phyloP scores from a whole-genome alignment of 2,797 vertebrate species.

The Mionectes olivaceus region DNA sequence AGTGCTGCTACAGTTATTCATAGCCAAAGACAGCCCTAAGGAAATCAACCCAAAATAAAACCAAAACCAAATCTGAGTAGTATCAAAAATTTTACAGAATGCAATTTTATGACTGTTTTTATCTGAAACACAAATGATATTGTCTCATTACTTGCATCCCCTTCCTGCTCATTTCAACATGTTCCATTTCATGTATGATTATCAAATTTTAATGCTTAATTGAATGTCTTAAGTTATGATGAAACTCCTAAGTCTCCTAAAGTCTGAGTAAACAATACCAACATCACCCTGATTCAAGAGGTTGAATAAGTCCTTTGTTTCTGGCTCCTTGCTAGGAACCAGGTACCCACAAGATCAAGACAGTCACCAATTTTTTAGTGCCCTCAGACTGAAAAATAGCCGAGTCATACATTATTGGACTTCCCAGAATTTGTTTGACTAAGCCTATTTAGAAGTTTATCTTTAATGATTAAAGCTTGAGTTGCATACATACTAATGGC shows the following conservation, averaged over 20 bases:
- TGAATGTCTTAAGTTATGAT: neutral
- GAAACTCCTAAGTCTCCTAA: neutral
- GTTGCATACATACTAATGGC: neutral
- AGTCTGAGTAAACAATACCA: neutral
- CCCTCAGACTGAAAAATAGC: neutral
- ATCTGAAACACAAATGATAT: neutral
- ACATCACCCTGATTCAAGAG: fast-evolving
- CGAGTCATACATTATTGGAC: neutral
- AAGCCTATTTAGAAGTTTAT: neutral
- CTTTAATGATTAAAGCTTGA: neutral
- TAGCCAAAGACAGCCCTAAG: neutral
- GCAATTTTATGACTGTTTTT: neutral
- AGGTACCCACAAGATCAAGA: neutral
- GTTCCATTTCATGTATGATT: neutral
- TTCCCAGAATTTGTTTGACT: neutral
- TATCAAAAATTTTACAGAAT: neutral
- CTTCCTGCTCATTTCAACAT: neutral
- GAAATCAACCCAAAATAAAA: neutral
- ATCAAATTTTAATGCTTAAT: constrained; percentile 2
- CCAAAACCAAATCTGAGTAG: neutral
- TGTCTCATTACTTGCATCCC: neutral
- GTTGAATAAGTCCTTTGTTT: neutral
- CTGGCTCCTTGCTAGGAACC: neutral
- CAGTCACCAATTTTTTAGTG: neutral
- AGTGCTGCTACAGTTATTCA: neutral